These are phyloP conservation scores for Cheilosia vulpina DNA, from an alignment of 2,888 invertebrate genomes.

Conservation along the genomic window DNA sequence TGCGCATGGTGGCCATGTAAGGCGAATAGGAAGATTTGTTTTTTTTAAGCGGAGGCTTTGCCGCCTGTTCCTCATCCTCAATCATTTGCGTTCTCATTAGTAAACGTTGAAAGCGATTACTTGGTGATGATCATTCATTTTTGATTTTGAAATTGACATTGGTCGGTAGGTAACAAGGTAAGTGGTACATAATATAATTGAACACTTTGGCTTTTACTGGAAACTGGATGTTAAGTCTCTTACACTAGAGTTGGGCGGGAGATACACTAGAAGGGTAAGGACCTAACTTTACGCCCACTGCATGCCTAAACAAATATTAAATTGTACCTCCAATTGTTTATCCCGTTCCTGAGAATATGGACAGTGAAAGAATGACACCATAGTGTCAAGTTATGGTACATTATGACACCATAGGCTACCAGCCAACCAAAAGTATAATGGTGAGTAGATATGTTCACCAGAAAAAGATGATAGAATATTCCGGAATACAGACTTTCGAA, in stretches of 20 bases:
- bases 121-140: slow-evolving; percentile 20
- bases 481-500: too few species aligned
- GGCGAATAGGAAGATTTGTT: slow-evolving; percentile 7
- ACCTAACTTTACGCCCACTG: too few species aligned
- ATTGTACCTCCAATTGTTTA: too few species aligned
- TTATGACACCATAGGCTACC: too few species aligned
- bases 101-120: slow-evolving; percentile 28
- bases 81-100: slow-evolving; percentile 7
- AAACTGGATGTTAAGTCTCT: slow-evolving; percentile 3
- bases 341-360: too few species aligned
- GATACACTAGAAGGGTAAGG: too few species aligned
- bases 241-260: neutral
- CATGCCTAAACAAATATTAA: too few species aligned
- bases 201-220: slow-evolving; percentile 50
- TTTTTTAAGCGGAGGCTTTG: slow-evolving; percentile 6
- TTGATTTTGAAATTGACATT: slow-evolving; percentile 52
- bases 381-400: too few species aligned
- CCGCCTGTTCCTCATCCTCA: neutral
- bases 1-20: slow-evolving; percentile 14
- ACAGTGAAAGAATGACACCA: too few species aligned
- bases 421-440: too few species aligned
- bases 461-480: too few species aligned
- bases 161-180: slow-evolving; percentile 2
- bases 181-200: slow-evolving; percentile 24
- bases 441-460: too few species aligned